Percentiles rank a stretch among this genome's conserved stretches.
Conservation (phyloP, 2,113 vertebrate genomes). For the Ictidomys tridecemlineatus region DNA sequence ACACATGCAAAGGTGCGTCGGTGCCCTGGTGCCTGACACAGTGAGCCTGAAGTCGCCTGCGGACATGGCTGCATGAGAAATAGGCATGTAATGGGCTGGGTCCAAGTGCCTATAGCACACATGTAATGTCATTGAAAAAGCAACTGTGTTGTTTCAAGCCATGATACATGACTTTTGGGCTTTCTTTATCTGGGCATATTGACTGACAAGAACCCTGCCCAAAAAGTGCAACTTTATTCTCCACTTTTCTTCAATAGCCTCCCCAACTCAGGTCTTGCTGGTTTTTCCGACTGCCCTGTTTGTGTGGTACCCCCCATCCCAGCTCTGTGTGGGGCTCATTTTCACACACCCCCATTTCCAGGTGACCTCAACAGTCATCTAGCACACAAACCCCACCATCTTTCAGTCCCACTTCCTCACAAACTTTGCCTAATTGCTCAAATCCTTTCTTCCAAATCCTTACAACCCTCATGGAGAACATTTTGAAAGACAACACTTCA, state of each 20-base stretch:
- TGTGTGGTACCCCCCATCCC: fast-evolving
- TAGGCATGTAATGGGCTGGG: too few species aligned
- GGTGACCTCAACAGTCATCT: not conserved
- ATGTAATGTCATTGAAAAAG: fast-evolving
- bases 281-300: too few species aligned
- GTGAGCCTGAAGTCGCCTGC: not conserved
- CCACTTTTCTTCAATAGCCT: fast-evolving
- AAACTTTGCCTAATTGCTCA: not conserved
- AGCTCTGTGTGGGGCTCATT: not conserved
- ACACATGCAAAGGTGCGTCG: too few species aligned
- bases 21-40: fast-evolving
- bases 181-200: not conserved
- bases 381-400: not conserved
- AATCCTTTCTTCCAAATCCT: not conserved
- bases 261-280: fast-evolving
- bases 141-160: not conserved
- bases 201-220: not conserved
- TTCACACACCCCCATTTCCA: fast-evolving
- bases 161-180: not conserved
- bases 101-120: not conserved
- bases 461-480: not conserved
- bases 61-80: not conserved
- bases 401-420: not conserved
- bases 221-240: not conserved
- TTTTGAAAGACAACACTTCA: not conserved